phyloP scores from a whole-genome alignment of 2,113 vertebrate species.

The Cryptotis parvus region DNA sequence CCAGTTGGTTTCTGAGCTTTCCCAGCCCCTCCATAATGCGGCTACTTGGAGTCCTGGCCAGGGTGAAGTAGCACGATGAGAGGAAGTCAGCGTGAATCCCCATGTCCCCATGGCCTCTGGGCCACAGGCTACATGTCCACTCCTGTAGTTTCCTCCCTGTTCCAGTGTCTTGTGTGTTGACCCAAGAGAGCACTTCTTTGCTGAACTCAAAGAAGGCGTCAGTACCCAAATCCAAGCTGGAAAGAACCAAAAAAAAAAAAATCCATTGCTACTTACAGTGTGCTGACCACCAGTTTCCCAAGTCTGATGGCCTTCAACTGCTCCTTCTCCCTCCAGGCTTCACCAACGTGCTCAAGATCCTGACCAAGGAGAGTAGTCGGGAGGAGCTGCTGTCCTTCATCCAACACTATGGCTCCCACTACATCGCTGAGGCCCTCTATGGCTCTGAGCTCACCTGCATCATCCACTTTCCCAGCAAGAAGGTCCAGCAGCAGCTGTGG shows the following conservation, averaged over 20 bases:
- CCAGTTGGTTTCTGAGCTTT: not conserved
- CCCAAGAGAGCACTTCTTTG: not conserved
- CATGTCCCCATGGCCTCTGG: not conserved
- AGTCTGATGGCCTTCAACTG: not conserved
- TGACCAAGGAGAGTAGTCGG: slow-evolving; percentile 95
- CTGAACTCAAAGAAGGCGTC: fast-evolving
- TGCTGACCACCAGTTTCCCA: too few species aligned
- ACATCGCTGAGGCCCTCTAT: slow-evolving; percentile 95
- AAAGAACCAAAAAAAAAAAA: not conserved
- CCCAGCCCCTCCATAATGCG: not conserved
- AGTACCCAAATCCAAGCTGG: not conserved
- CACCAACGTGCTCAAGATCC: slow-evolving; percentile 95
- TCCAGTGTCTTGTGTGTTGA: not conserved
- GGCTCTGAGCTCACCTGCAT: slow-evolving; percentile 97
- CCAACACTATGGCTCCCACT: slow-evolving; percentile 96
- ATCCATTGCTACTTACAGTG: not conserved
- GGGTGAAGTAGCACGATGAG: too few species aligned
- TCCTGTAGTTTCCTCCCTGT: fast-evolving
- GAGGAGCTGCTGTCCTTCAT: slow-evolving; percentile 96
- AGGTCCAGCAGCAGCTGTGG: slow-evolving; percentile 99
- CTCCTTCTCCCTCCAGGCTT: slow-evolving; percentile 88
- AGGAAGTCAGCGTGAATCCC: not conserved
- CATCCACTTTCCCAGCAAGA: slow-evolving; percentile 99
- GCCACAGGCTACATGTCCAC: not conserved
- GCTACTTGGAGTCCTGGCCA: not conserved